phyloP scores from a whole-genome alignment of 2,113 vertebrate genomes.

The Odocoileus virginianus region DNA sequence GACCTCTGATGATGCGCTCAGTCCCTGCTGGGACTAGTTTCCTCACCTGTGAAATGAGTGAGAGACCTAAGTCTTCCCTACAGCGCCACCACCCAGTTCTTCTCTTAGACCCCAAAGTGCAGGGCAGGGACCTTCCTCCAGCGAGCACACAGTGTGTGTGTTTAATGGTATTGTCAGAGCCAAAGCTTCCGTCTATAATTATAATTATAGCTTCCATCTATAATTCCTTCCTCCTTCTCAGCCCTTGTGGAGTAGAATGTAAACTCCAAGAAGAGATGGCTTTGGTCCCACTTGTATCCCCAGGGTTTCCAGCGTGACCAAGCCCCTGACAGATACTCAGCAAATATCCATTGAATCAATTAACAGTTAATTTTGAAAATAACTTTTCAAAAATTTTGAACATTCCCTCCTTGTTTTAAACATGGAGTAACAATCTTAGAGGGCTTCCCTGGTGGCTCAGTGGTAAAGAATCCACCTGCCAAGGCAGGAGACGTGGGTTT shows the following conservation, averaged over 20 bases:
- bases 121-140: fast-evolving
- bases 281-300: no score
- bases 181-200: background rate
- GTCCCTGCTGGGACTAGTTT: background rate
- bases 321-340: fast-evolving
- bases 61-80: background rate
- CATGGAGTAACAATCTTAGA: background rate
- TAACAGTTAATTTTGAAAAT: background rate
- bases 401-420: background rate
- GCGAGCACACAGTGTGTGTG: no score
- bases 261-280: background rate
- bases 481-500: background rate
- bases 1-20: background rate
- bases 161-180: fast-evolving
- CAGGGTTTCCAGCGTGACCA: background rate
- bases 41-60: background rate
- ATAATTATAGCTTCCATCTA: background rate
- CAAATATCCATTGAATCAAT: background rate
- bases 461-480: background rate
- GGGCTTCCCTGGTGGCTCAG: background rate
- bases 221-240: no score
- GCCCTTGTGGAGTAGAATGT: background rate
- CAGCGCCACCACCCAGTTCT: fast-evolving
- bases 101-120: fast-evolving
- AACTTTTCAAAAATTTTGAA: background rate